phyloP scores from a whole-genome alignment of 2,113 vertebrate species.

The Crotalus viridis region DNA sequence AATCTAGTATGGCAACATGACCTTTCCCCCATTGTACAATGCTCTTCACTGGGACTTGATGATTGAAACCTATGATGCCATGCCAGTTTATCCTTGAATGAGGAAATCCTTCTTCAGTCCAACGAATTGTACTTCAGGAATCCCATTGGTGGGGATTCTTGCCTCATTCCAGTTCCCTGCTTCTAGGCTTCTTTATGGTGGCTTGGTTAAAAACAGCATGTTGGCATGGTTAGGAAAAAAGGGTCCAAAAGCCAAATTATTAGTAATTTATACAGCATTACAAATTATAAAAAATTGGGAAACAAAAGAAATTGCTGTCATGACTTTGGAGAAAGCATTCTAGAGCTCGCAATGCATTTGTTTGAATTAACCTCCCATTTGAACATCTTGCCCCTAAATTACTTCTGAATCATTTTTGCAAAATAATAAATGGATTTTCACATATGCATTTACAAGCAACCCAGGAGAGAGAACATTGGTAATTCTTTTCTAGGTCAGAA shows the following conservation, averaged over 20 bases:
- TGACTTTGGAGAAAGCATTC: not conserved
- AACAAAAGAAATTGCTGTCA: not conserved
- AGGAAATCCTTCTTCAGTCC: not conserved
- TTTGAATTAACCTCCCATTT: not conserved
- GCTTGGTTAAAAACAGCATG: not conserved
- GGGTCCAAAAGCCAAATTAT: not conserved
- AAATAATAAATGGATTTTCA: not conserved
- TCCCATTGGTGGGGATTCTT: not conserved
- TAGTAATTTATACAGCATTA: not conserved
- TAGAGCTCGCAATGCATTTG: not conserved
- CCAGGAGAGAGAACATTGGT: not conserved
- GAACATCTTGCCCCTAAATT: not conserved
- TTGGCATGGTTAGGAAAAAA: not conserved
- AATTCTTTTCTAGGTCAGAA: not conserved
- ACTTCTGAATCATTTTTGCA: not conserved
- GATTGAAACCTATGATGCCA: not conserved
- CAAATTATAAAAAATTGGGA: not conserved
- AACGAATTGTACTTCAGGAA: not conserved
- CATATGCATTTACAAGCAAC: not conserved
- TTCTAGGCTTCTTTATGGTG: not conserved
- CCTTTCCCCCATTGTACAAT: not conserved
- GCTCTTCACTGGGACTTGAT: not conserved
- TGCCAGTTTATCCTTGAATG: not conserved
- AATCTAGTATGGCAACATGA: not conserved
- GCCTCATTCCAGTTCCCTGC: not conserved